Evolutionary conservation across 2,888 invertebrate genomes (phyloP), one percentile per base, ranked within the genome.

Genomic region (Epinotia bilunana): DNA sequence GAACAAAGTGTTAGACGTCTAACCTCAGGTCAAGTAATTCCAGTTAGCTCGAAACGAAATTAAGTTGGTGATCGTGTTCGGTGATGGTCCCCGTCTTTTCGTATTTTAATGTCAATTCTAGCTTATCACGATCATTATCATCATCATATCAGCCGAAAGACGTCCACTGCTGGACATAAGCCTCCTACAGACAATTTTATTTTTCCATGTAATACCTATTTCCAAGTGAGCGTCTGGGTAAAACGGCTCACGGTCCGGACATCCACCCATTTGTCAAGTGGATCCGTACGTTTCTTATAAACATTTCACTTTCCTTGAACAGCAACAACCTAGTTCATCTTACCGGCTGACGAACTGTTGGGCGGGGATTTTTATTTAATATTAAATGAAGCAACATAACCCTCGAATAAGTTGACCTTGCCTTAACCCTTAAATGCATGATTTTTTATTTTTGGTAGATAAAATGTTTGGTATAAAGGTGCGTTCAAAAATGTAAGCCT

Each of bases 271-370:
- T 72, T 76, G 72, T 72, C 76, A 69, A 62, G 33, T n/a, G 57
- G 63, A 73, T 73, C 58, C 61, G 68, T 13, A 28, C 69, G 68
- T 73, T 68, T 74, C 74, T 69, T 74, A 69, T 74, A 58, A 74
- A 74, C 74, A 74, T 74, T 74, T 74, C 57, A 69, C 74, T 74
- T 74, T 74, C 69, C 69, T 58, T 74, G 63, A 63, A 69, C 18
- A 57, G 62, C 57, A 57, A 49, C 57, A 63, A 57, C 28, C 73
- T 55, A 69, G 58, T 74, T 69, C 57, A 63, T 74, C 58, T 63
- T 69, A n/a, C 46, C 18, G 69, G 4, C 60, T 49, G 69, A 58
- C 72, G 33, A n/a, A 60, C 23, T 33, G 55, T 57, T 39, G 55
- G n/a, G 49, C 49, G 13, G 49, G 23, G 63, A 58, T 53, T 63